Evolutionary conservation across 2,888 invertebrate genomes (phyloP), one percentile per base, ranked within the genome.

Genomic region (Megastigmus dorsalis): DNA sequence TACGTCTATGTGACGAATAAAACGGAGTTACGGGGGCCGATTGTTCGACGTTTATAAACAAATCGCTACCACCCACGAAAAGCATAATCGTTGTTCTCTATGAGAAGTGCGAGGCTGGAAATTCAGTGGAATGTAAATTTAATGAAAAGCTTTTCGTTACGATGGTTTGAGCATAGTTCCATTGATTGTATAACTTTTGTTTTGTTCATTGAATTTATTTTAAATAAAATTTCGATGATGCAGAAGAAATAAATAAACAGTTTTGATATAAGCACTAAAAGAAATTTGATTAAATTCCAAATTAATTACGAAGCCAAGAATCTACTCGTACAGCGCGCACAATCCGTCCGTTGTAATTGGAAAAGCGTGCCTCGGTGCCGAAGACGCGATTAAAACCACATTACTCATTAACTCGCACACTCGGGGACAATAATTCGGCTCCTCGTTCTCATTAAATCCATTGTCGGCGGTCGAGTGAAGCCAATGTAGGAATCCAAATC

Each of bases 381-480:
- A 50, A n/a, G 69, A 36, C 38, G 26, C 62, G 33, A 59, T 68
- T 68, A 59, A 68, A 36, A 48, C 15, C 67, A 48, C 57, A 68
- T 48, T 68, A 57, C 52, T 67, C 67, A 26, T 69, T 68, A 59
- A 68, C 48, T 59, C 13, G n/a, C 41, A 10, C 23, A 6, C 15
- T 1, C 13, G 10, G 50, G 68, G n/a, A 69, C 54, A 45, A 63
- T 41, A 65, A 48, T 72, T 54, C 38, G 76, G 79, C 79, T 80
- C 81, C 80, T 84, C 18, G 26, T 79, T 81, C 81, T 83, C 82
- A 84, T 85, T 85, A 85, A 83, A 84, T 84, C 82, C 81, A 84
- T 85, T 84, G 84, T 81, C n/a, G 13, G 13, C 10, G 23, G 9
- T 10, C 1, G 30, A 6, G 36, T 7, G 30, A 13, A 15, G 6